Evolutionary conservation across 2,113 vertebrate species (phyloP).

Genomic region (Cyphomyrus plagiostoma): DNA sequence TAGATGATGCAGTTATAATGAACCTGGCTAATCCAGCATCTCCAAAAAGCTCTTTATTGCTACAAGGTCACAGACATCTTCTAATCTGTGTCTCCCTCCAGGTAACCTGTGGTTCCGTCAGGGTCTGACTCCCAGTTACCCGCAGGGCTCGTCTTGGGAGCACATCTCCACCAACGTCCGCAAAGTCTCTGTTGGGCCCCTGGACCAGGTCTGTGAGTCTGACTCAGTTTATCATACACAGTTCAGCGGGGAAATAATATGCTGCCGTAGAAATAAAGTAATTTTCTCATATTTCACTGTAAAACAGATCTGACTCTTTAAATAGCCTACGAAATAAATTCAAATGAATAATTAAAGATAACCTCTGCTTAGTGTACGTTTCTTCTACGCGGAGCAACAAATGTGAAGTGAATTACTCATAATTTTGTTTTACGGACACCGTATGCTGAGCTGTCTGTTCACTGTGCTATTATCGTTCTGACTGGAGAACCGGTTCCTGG

Average conservation of each 20-base stretch:
- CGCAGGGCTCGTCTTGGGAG: constrained; percentile 86
- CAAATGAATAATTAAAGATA: not conserved
- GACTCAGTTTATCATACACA: not conserved
- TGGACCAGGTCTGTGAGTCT: constrained; percentile 79
- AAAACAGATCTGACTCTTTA: not conserved
- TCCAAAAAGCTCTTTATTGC: not conserved
- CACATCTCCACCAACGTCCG: constrained; percentile 92
- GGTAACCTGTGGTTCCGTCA: constrained; percentile 87
- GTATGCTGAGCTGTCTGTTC: not conserved
- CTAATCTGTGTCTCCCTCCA: constrained; percentile 38
- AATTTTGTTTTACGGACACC: not conserved
- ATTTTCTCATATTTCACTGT: not conserved
- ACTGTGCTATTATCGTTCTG: not conserved
- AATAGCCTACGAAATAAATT: not conserved
- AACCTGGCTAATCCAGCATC: not conserved
- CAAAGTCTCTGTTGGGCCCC: constrained; percentile 81
- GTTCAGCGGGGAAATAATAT: not conserved
- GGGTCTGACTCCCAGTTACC: constrained; percentile 84
- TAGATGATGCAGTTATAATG: not conserved
- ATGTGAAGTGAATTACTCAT: not conserved
- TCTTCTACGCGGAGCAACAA: not conserved
- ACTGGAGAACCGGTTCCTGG: not conserved
- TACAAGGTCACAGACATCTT: not conserved
- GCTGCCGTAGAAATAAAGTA: not conserved
- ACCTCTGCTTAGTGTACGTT: not conserved